Conservation (phyloP, 2,797 vertebrate genomes). For the Columba guinea region DNA sequence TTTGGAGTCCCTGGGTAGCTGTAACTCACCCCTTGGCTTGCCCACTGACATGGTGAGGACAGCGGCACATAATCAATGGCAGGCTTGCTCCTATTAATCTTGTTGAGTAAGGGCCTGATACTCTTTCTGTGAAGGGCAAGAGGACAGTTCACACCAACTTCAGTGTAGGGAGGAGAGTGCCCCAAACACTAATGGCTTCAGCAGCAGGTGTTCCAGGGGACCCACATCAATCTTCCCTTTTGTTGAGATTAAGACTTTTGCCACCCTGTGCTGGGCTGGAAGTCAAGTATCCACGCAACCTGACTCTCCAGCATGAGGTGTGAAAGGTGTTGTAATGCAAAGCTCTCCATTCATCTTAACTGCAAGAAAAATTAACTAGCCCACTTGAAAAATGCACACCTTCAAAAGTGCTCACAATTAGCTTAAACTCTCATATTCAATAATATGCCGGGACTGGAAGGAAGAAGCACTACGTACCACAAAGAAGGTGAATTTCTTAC, state of each 20-base stretch:
- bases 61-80: slow-evolving; percentile 34
- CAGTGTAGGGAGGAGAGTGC: not conserved
- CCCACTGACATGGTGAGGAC: slow-evolving; percentile 28
- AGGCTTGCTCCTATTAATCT: slow-evolving; percentile 48
- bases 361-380: not conserved
- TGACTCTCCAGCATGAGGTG: slow-evolving; percentile 8
- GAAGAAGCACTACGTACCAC: not conserved
- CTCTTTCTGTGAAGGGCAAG: slow-evolving; percentile 4
- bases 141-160: slow-evolving; percentile 12
- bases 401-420: not conserved
- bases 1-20: not conserved
- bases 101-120: not conserved
- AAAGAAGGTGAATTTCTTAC: not conserved
- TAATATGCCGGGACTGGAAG: not conserved
- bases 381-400: not conserved
- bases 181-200: not conserved
- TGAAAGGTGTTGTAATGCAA: slow-evolving; percentile 22
- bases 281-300: not conserved
- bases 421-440: not conserved
- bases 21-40: slow-evolving; percentile 28
- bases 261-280: slow-evolving; percentile 23
- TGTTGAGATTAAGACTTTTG: slow-evolving; percentile 38
- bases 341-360: not conserved
- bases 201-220: slow-evolving; percentile 39
- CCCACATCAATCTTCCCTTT: slow-evolving; percentile 60